Conservation (phyloP, 30 jellyfish, hydroid and myxozoan genomes). For the Chrysaora quinquecirrha region DNA sequence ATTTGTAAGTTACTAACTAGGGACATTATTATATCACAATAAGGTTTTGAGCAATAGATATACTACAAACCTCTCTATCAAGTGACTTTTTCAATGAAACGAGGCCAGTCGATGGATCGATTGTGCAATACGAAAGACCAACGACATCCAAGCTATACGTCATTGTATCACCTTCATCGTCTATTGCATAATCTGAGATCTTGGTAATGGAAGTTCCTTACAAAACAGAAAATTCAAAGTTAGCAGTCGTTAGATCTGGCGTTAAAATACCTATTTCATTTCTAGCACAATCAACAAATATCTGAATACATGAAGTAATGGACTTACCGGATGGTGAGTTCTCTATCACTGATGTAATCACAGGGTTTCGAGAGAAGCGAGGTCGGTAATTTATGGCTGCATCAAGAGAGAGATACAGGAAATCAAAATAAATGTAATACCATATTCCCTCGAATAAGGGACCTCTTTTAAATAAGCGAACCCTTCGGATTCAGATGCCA, state of each 20-base stretch:
- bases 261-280: too few species aligned
- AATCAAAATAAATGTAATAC: not conserved
- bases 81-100: slow-evolving; percentile 26
- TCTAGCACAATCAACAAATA: not conserved
- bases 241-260: too few species aligned
- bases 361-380: not conserved
- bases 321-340: not conserved
- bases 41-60: too few species aligned
- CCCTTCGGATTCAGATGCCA: too few species aligned
- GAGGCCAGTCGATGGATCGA: slow-evolving; percentile 51
- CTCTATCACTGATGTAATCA: not conserved
- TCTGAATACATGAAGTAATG: not conserved
- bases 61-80: slow-evolving; percentile 76
- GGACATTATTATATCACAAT: too few species aligned
- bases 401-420: not conserved
- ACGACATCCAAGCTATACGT: slow-evolving; percentile 57
- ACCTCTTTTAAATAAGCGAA: too few species aligned
- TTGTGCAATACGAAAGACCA: slow-evolving; percentile 47
- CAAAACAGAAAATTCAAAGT: not conserved
- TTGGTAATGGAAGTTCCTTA: slow-evolving; percentile 37
- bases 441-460: too few species aligned
- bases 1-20: too few species aligned
- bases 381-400: not conserved
- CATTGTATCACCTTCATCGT: slow-evolving; percentile 57
- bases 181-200: slow-evolving; percentile 40